Percentiles rank a stretch among this genome's conserved stretches.
These are phyloP conservation scores for Perca flavescens DNA, from an alignment of 2,113 vertebrate genomes.

Conservation along the genomic window DNA sequence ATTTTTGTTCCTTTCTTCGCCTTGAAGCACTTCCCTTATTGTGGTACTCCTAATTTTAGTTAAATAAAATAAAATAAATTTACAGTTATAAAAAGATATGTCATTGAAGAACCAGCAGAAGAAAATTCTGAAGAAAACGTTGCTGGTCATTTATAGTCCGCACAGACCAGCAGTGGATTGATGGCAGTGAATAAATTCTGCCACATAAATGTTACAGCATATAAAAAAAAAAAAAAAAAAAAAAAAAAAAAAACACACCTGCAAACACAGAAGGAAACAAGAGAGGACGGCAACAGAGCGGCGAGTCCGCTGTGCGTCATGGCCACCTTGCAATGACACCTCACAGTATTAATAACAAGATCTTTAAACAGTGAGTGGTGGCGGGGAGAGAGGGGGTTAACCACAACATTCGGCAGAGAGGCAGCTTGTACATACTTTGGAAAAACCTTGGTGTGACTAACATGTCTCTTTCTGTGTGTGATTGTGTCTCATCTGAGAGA, in stretches of 20 bases:
- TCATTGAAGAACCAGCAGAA: slow-evolving; percentile 41
- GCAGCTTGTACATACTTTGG: slow-evolving; percentile 23
- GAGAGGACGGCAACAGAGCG: neutral
- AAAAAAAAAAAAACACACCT: slow-evolving; percentile 38
- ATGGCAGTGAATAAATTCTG: slow-evolving; percentile 20
- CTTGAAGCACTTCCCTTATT: neutral
- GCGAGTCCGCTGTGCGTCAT: neutral
- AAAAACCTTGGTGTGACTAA: slow-evolving; percentile 49
- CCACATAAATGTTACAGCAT: slow-evolving; percentile 38
- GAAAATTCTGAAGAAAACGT: slow-evolving; percentile 23
- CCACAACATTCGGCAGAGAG: neutral
- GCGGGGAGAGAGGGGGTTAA: neutral
- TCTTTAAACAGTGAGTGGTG: neutral
- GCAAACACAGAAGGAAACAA: slow-evolving; percentile 17
- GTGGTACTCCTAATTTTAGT: neutral
- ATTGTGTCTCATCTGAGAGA: neutral
- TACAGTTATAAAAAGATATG: neutral
- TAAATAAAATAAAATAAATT: slow-evolving; percentile 1
- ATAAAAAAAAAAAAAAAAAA: too few relatives aligned
- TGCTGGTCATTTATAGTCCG: slow-evolving; percentile 32
- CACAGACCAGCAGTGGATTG: slow-evolving; percentile 8
- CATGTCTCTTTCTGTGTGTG: neutral
- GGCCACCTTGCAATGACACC: neutral
- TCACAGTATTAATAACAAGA: slow-evolving; percentile 22
- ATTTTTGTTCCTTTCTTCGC: neutral